These are phyloP conservation scores for Pitta sordida DNA, from an alignment of 2,113 vertebrate species.

Conservation along the genomic window DNA sequence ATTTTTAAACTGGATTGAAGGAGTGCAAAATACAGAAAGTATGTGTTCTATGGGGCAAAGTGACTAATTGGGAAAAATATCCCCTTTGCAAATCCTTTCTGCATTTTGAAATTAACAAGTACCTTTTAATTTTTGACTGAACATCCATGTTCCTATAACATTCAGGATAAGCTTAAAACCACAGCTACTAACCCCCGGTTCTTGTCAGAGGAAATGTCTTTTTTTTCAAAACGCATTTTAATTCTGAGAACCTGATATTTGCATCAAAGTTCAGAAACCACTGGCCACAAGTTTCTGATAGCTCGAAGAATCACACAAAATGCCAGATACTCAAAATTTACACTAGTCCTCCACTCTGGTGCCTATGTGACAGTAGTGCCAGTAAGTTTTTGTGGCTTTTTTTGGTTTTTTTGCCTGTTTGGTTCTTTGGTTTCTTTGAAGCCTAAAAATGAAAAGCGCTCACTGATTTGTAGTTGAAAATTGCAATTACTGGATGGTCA, in stretches of 20 bases:
- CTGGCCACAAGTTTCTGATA: background rate
- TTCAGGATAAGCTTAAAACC: background rate
- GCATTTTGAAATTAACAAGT: background rate
- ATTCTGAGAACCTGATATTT: background rate
- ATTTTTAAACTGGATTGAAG: background rate
- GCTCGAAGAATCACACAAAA: no score
- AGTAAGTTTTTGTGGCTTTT: fast-evolving
- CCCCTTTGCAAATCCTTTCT: background rate
- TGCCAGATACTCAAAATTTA: background rate
- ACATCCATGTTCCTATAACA: background rate
- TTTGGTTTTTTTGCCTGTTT: background rate
- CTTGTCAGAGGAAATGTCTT: background rate
- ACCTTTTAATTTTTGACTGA: background rate
- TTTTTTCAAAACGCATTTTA: background rate
- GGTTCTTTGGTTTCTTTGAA: background rate
- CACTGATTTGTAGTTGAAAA: background rate
- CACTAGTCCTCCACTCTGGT: background rate
- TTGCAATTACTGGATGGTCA: background rate
- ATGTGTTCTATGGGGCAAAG: background rate
- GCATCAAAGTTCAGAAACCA: background rate
- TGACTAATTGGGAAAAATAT: background rate
- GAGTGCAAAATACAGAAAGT: background rate
- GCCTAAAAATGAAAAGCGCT: background rate
- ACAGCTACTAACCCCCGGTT: background rate
- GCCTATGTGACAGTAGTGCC: background rate